Evolutionary conservation across 2,797 vertebrate species (phyloP).

Genomic region (Xiphophorus birchmanni): DNA sequence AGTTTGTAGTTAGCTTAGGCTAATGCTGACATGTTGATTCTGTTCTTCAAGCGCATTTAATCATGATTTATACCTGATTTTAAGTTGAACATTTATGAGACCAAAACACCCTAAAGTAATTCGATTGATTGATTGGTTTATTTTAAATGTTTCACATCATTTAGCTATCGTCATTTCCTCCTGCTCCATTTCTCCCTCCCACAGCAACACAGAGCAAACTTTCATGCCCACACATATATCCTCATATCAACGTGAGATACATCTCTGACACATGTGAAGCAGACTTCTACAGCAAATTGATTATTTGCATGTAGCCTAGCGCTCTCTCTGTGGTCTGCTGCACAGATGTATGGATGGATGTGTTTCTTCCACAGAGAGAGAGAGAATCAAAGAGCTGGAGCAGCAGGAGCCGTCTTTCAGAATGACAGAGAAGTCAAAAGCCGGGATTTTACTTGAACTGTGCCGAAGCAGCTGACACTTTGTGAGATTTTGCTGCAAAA

Average conservation of each 20-base stretch:
- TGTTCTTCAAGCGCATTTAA: not conserved
- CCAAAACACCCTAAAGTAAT: not conserved
- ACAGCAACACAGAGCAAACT: slow-evolving; percentile 2
- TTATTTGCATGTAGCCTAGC: slow-evolving; percentile 58
- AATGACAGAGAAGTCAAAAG: slow-evolving; percentile 42
- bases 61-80: not conserved
- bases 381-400: slow-evolving; percentile 16
- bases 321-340: slow-evolving; percentile 60
- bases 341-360: slow-evolving; percentile 72
- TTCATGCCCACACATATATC: slow-evolving; percentile 19
- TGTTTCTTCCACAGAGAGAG: slow-evolving; percentile 16
- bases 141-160: not conserved
- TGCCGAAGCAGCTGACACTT: slow-evolving; percentile 51
- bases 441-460: slow-evolving; percentile 33
- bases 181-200: slow-evolving; percentile 7
- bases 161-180: not conserved
- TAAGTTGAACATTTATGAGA: not conserved
- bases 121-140: not conserved
- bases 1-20: not conserved
- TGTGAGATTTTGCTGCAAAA: slow-evolving; percentile 57
- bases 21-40: not conserved
- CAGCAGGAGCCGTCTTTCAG: slow-evolving; percentile 21
- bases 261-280: slow-evolving; percentile 60
- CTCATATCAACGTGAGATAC: slow-evolving; percentile 44
- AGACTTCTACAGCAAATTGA: slow-evolving; percentile 61